Base-by-base conservation (phyloP, 2,888 invertebrate species). In the Danaus chrysippus region DNA sequence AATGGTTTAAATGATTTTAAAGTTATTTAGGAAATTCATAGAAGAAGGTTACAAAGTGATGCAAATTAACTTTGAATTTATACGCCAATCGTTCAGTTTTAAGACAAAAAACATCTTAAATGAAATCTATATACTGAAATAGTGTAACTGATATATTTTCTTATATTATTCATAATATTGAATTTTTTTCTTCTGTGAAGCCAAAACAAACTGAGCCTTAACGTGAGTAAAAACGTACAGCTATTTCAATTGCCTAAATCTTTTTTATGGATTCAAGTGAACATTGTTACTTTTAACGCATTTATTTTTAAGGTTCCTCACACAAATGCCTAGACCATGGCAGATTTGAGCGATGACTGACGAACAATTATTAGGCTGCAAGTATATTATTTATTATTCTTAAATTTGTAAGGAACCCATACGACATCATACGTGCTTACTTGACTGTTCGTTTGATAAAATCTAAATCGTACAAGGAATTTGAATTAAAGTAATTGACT, bases 211-310 rank as follows among this genome's bases (percentile, higher is more conserved):
- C 42, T 5, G 62, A 43, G 62, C 66, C 66, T 66, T 66, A 66
- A 66, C 58, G 60, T 61, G 41, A 19, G 54, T 60, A 64, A 64
- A 64, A 69, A 64, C 59, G 61, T 63, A 67, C 66, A 61, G 58
- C 52, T 67, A 62, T 70, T 67, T 68, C 69, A 69, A 70, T 71
- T 69, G 67, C 64, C 49, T 63, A 58, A 69, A 66, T 58, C 59
- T 19, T 52, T 42, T 57, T 65, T 63, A 65, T 67, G 64, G 59
- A 64, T 69, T 67, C 64, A 53, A 49, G 44, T 61, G 59, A 67
- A 67, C 59, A 62, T 65, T 65, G 53, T 53, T 59, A 49, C 17
- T 46, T 46, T 13, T 15, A 46, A 46, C 9, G 10, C n/a, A 49
- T 49, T 46, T 15, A n/a, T n/a, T 46, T 46, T 46, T 49, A 10